Conservation (phyloP, 2,888 invertebrate species). For the Protonemura montana region DNA sequence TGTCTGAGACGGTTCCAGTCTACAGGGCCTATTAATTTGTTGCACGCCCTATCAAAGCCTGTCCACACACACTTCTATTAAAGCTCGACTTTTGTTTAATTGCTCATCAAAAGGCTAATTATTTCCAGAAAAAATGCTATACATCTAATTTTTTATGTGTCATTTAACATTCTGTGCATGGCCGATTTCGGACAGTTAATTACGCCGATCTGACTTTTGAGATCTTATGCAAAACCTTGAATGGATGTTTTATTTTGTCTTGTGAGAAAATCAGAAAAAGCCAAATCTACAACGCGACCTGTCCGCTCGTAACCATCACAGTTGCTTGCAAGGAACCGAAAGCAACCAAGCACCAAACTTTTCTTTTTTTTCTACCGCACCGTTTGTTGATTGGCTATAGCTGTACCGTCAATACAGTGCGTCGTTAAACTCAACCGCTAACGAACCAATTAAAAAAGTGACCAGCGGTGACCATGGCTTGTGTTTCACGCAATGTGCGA, state of each 20-base stretch:
- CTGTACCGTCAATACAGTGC: neutral
- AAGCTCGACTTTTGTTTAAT: neutral
- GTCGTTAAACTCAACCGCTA: neutral
- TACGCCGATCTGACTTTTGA: neutral
- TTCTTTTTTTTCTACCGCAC: neutral
- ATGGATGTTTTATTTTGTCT: neutral
- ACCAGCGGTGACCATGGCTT: neutral
- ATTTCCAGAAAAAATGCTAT: neutral
- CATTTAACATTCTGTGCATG: neutral
- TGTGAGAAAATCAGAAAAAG: neutral
- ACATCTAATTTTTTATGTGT: neutral
- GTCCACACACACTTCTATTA: neutral
- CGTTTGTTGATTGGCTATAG: neutral
- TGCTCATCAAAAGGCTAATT: neutral
- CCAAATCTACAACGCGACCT: neutral
- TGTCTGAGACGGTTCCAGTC: neutral
- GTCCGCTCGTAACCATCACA: no score
- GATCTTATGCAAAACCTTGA: constrained; percentile 12
- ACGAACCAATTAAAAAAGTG: neutral
- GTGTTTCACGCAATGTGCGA: neutral
- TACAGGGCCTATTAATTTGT: neutral
- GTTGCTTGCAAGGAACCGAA: no score
- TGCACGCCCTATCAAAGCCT: neutral
- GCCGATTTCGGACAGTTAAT: neutral
- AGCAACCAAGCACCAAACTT: no score